These are phyloP conservation scores for Drosophila murphyi DNA, from an alignment of 1,140 invertebrate species.

Conservation along the genomic window DNA sequence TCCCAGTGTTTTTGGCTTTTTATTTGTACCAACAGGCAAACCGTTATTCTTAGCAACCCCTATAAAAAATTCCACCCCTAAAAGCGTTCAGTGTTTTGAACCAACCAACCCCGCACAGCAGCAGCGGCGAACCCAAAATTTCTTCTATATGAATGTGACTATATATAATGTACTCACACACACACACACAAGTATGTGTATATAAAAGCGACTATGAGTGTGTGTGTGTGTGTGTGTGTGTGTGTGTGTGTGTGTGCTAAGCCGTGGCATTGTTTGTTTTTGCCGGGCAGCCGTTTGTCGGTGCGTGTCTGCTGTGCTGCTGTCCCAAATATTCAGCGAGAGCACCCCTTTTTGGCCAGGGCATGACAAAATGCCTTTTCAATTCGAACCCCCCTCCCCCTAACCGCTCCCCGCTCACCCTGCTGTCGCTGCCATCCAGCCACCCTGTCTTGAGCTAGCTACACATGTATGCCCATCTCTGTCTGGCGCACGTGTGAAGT, in stretches of 20 bases:
- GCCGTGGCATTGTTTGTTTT: conserved; percentile 78
- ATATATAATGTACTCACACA: conserved; percentile 3
- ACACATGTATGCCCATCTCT: conserved; percentile 17
- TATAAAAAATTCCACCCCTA: conserved; percentile 37
- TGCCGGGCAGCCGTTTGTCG: conserved; percentile 35
- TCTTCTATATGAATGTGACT: conserved; percentile 4
- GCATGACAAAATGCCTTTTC: conserved; percentile 35
- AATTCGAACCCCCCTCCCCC: conserved; percentile 18
- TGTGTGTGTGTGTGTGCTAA: conserved; percentile 61
- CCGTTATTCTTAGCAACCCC: conserved; percentile 45
- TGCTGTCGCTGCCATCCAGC: conserved; percentile 8
- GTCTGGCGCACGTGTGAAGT: background rate
- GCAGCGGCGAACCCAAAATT: conserved; percentile 1
- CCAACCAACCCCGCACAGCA: conserved; percentile 61
- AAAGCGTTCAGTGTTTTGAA: conserved; percentile 21
- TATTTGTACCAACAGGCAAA: conserved; percentile 34
- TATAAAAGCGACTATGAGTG: conserved; percentile 3
- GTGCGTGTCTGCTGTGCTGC: conserved; percentile 36
- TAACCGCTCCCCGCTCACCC: background rate
- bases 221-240: conserved; percentile 19
- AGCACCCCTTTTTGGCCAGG: conserved; percentile 41
- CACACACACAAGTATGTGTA: conserved; percentile 4
- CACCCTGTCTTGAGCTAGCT: background rate
- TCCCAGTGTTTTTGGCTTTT: conserved; percentile 60
- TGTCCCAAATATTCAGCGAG: conserved; percentile 43